These are phyloP conservation scores for Dusona sp. DNA, from an alignment of 2,888 invertebrate species.

Conservation along the genomic window DNA sequence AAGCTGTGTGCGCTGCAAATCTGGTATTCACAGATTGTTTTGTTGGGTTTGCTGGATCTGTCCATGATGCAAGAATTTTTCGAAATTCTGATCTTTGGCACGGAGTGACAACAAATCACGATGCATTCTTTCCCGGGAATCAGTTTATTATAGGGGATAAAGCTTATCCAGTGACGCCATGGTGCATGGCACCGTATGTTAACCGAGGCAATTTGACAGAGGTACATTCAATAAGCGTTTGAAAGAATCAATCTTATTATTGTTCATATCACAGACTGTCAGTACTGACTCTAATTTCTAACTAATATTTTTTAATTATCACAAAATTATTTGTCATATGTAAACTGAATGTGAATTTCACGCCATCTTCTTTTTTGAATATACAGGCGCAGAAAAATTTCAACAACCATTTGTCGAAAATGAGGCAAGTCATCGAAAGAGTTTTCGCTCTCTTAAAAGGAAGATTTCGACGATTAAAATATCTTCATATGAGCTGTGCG, in stretches of 20 bases:
- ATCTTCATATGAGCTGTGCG: conserved; percentile 72
- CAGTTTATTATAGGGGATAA: conserved; percentile 72
- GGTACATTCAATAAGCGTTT: no score
- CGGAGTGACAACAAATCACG: not conserved
- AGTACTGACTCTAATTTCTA: no score
- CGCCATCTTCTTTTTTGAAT: not conserved
- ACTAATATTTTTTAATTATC: no score
- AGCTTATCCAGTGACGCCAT: conserved; percentile 71
- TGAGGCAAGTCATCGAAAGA: conserved; percentile 72
- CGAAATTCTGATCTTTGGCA: conserved; percentile 7
- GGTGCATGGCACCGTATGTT: conserved; percentile 72
- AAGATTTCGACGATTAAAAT: conserved; percentile 73
- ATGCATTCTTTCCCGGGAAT: conserved; percentile 38
- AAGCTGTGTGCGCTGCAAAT: conserved; percentile 2
- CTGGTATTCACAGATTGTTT: not conserved
- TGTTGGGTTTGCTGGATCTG: conserved; percentile 1
- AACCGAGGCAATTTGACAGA: conserved; percentile 68
- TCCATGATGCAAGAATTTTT: conserved; percentile 1
- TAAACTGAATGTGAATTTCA: no score
- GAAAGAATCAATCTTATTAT: no score
- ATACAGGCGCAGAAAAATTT: conserved; percentile 58
- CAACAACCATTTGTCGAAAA: conserved; percentile 65
- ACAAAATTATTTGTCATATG: no score
- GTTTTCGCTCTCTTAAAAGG: conserved; percentile 73
- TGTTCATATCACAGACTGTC: no score